A percentile compares a stretch with the other conserved stretches of the same genome.
Evolutionary conservation across 2,888 invertebrate species (phyloP).

Genomic region (Archips xylosteana): DNA sequence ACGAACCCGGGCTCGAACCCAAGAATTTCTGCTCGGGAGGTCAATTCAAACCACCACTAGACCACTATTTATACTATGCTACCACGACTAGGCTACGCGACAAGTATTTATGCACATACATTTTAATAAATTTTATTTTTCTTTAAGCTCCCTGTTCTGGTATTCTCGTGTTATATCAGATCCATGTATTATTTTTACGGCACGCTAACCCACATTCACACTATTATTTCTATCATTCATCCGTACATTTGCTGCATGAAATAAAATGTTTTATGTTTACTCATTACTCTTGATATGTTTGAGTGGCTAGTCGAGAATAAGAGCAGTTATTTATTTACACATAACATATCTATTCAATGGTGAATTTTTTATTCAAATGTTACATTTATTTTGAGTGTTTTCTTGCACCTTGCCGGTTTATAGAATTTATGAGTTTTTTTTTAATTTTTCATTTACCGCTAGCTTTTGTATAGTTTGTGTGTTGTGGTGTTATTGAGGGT

Average conservation of each 20-base stretch:
- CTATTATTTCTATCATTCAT: constrained; percentile 24
- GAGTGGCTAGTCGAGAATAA: background rate
- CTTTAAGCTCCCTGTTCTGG: background rate
- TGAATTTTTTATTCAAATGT: background rate
- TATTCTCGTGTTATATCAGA: constrained; percentile 30
- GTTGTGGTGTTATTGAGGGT: too few relatives aligned
- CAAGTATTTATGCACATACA: background rate
- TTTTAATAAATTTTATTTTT: background rate
- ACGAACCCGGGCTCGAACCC: too few relatives aligned
- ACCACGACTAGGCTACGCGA: too few relatives aligned
- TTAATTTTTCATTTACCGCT: too few relatives aligned
- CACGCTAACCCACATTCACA: constrained; percentile 35
- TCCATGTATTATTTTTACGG: constrained; percentile 33
- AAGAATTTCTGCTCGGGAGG: too few relatives aligned
- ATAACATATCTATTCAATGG: background rate
- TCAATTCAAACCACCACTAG: too few relatives aligned
- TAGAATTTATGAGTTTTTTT: too few relatives aligned
- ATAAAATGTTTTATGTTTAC: constrained; percentile 25
- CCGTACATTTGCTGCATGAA: constrained; percentile 20
- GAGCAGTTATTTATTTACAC: background rate
- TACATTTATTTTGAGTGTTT: background rate
- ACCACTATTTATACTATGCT: too few relatives aligned
- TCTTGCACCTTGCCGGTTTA: too few relatives aligned
- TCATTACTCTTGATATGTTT: constrained; percentile 28
- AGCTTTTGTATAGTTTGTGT: too few relatives aligned